Evolutionary conservation across 2,113 vertebrate species (phyloP), one percentile per base, ranked within the genome.

Genomic region (Penelope pileata): DNA sequence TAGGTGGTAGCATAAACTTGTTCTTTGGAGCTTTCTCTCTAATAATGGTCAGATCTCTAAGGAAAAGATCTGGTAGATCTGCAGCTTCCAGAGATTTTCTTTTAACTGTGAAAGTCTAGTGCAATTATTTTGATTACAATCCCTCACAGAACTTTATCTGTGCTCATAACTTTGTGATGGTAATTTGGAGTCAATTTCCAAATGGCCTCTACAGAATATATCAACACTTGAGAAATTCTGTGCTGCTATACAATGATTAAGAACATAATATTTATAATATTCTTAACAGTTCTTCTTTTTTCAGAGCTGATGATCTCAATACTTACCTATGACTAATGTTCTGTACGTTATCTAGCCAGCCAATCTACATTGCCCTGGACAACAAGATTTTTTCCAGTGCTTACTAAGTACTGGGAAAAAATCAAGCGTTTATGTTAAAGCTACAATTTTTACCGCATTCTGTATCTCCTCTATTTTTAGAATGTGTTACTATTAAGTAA

Each of bases 141-240:
- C 4, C 6, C 10, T 58, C 11, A 34, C 3, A 59, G 14, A 54
- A 12, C 54, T 85, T n/a, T 53, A 74, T 10, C 26, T 47, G 3
- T 22, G 21, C 4, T 84, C 2, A 0, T 23, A 48, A 54, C 51
- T 59, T 79, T 1, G 1, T 19, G 14, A 16, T 56, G 9, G 5
- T 26, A 5, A 36, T 64, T 77, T 54, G 59, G 38, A 64, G 7
- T 53, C 3, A 24, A 29, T 43, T 3, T 48, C 9, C 58, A 1
- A 10, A 30, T 23, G 12, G 11, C 5, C 24, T 54, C 1, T 45
- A 30, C 4, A 68, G 8, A 40, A 12, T 42, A 38, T 24, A 40
- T 19, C 26, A 86, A 62, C 14, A 62, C 50, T 76, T 83, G 29
- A 54, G 18, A 62, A 66, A 2, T 42, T 75, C 47, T 50, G 7